Conservation (phyloP, 2,888 invertebrate species). For the Perizoma affinitatum region DNA sequence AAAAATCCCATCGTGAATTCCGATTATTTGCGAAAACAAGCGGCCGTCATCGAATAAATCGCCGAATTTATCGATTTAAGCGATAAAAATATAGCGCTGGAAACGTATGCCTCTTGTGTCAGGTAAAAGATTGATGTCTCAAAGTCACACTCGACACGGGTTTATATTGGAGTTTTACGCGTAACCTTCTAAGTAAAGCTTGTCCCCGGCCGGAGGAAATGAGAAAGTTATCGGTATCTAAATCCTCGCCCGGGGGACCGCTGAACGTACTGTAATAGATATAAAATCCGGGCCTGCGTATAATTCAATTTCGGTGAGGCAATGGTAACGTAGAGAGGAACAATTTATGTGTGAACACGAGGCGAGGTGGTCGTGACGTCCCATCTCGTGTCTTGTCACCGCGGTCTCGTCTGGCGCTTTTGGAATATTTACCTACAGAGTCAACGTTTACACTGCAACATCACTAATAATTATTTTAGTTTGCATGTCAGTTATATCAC, state of each 20-base stretch:
- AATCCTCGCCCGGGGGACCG: conserved; percentile 74
- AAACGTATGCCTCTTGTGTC: conserved; percentile 56
- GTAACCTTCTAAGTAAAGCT: conserved; percentile 50
- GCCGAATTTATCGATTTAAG: conserved; percentile 42
- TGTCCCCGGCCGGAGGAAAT: conserved; percentile 72
- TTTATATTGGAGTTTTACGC: conserved; percentile 59
- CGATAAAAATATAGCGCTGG: conserved; percentile 54
- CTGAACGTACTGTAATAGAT: conserved; percentile 76
- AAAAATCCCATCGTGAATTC: conserved; percentile 10
- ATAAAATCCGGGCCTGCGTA: conserved; percentile 76
- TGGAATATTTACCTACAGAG: conserved; percentile 14
- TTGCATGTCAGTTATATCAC: too few relatives aligned
- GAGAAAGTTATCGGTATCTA: conserved; percentile 81
- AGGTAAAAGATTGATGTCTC: conserved; percentile 70
- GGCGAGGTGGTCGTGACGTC: conserved; percentile 26
- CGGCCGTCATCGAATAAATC: conserved; percentile 40
- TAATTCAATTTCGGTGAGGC: conserved; percentile 74
- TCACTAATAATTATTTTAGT: too few relatives aligned
- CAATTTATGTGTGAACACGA: conserved; percentile 66
- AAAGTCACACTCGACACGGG: conserved; percentile 49
- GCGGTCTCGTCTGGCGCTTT: conserved; percentile 17
- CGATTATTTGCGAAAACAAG: conserved; percentile 35
- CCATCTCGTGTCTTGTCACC: conserved; percentile 25
- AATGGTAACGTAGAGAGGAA: conserved; percentile 49
- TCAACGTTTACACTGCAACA: conserved; percentile 7